Conservation (phyloP, 2,113 vertebrate species). For the Salvelinus alpinus region DNA sequence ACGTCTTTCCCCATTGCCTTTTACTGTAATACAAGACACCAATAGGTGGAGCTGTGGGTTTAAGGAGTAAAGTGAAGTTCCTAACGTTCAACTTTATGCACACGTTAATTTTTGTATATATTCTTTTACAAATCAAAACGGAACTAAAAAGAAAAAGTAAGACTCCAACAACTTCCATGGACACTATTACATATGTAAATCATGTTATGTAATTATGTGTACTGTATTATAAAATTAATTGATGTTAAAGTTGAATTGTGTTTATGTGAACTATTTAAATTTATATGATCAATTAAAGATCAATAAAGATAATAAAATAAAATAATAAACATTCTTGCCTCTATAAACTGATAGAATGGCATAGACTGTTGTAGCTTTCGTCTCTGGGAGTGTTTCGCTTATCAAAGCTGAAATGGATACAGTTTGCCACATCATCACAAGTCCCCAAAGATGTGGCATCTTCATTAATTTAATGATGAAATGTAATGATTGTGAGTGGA, state of each 20-base stretch:
- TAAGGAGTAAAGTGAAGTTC: conserved; percentile 52
- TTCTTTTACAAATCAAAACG: too few relatives aligned
- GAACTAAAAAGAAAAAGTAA: too few relatives aligned
- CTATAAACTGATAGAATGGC: conserved; percentile 8
- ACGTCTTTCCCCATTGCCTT: too few relatives aligned
- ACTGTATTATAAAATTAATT: too few relatives aligned
- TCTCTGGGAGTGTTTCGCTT: conserved; percentile 49
- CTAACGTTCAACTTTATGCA: conserved; percentile 63
- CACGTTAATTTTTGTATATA: conserved; percentile 30
- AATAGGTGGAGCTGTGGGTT: conserved; percentile 73
- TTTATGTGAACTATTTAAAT: too few relatives aligned
- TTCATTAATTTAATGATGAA: conserved; percentile 53
- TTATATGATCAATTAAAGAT: too few relatives aligned
- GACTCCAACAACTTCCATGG: too few relatives aligned
- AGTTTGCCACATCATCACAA: conserved; percentile 29
- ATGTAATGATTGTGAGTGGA: conserved; percentile 60
- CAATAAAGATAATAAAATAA: too few relatives aligned
- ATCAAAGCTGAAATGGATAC: conserved; percentile 32
- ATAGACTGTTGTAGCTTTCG: conserved; percentile 48
- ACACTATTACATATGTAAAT: too few relatives aligned
- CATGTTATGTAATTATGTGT: too few relatives aligned
- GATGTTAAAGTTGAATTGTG: too few relatives aligned
- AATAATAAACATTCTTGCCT: background rate
- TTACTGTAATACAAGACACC: conserved; percentile 41
- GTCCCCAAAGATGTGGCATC: conserved; percentile 51